A percentile compares a stretch with the other conserved stretches of the same genome.
Evolutionary conservation across 1,140 invertebrate species (phyloP).

Genomic region (Eubasilissa regina): DNA sequence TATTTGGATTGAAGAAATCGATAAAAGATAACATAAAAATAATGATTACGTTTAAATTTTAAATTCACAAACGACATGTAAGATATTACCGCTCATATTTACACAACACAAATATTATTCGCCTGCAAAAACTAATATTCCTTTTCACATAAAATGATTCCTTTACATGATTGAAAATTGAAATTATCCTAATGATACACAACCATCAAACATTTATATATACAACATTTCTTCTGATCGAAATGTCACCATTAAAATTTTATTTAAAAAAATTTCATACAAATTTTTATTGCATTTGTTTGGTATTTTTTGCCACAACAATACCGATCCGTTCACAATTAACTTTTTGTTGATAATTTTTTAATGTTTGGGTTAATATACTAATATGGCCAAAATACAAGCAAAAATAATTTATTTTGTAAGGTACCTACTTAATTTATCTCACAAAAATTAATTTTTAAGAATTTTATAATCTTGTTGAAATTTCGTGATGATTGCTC

Average conservation of each 20-base stretch:
- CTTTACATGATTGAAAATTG: neutral
- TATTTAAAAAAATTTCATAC: neutral
- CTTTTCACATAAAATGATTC: neutral
- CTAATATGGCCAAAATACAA: neutral
- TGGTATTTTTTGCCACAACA: neutral
- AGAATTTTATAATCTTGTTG: too few relatives aligned
- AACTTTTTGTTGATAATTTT: neutral
- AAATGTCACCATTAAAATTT: slow-evolving; percentile 13
- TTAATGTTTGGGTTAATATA: neutral
- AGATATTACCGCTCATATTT: too few relatives aligned
- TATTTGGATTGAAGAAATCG: too few relatives aligned
- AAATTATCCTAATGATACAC: slow-evolving; percentile 44
- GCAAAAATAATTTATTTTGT: neutral
- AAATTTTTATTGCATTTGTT: slow-evolving; percentile 28
- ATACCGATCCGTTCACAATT: neutral
- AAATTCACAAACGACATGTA: neutral
- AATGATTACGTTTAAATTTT: neutral
- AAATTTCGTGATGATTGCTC: too few relatives aligned
- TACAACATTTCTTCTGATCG: slow-evolving; percentile 16
- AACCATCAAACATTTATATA: slow-evolving; percentile 54
- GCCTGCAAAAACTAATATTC: too few relatives aligned
- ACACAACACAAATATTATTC: too few relatives aligned
- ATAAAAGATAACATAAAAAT: too few relatives aligned
- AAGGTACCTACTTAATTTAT: neutral
- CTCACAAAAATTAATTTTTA: too few relatives aligned